Base-by-base conservation (phyloP, 92 coral and sea anemone species). In the Diadumene lineata region DNA sequence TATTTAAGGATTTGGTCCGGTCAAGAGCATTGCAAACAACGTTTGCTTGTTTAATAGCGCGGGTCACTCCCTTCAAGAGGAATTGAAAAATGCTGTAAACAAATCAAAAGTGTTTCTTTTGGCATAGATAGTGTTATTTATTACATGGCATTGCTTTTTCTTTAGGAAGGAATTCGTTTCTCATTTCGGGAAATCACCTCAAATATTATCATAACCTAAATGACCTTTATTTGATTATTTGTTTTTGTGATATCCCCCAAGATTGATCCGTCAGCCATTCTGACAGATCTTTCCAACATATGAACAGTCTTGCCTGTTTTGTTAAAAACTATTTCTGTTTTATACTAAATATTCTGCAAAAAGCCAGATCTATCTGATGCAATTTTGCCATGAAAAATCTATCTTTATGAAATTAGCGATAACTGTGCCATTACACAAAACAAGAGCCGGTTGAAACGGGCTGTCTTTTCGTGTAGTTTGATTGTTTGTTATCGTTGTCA, bases 1-100 rank as follows among this genome's bases (percentile, higher is more conserved):
- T 61, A 56, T 72, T 56, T 31, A 72, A 72, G 77, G 66, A 61
- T 56, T 61, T 34, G 56, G 26, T 25, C 10, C 77, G 66, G 77
- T 76, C 73, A 64, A 76, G 81, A 65, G 81, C 31, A 50, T 34
- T 76, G 73, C 50, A 64, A 76, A 76, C 50, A 76, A 43, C 22
- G 16, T 63, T 46, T 64, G 81, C 64, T 76, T 53, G 18, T 51
- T 32, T 66, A 22, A 76, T 64, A 56, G 18, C 61, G 19, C 23
- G 53, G 77, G 77, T 72, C 77, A 72, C 65, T 72, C 66, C 31
- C n/a, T n/a, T n/a, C 63, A 43, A 34, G 22, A 31, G 50, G 11
- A 72, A 56, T 38, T 4, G n/a, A 11, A 33, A 31, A 72, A 72
- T 72, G 32, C 27, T 56, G 64, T 31, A 72, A 72, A 72, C 66